A percentile compares a stretch with the other conserved stretches of the same genome.
These are phyloP conservation scores for Desmodus rotundus DNA, from an alignment of 2,113 vertebrate species.

Conservation along the genomic window DNA sequence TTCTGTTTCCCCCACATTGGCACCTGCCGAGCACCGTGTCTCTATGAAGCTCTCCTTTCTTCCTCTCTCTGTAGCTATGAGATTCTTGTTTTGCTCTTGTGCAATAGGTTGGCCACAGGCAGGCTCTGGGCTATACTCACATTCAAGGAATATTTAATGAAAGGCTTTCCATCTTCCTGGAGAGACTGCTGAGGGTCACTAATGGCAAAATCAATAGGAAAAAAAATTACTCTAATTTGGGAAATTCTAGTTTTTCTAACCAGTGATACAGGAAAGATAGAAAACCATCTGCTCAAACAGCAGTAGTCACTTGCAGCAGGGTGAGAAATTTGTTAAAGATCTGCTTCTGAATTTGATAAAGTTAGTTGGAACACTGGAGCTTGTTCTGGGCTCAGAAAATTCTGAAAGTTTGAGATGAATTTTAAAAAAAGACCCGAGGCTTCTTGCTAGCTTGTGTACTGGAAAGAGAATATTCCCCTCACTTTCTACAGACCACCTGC, in stretches of 20 bases:
- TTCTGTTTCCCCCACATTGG: neutral
- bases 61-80: neutral
- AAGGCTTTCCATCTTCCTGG: neutral
- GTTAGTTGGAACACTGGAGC: neutral
- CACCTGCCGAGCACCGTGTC: neutral
- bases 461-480: neutral
- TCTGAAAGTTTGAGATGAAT: neutral
- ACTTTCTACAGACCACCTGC: neutral
- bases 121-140: neutral
- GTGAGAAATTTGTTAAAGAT: neutral
- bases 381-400: neutral
- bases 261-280: neutral
- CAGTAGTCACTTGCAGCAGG: neutral
- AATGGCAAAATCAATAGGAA: constrained; percentile 53
- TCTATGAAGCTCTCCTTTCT: neutral
- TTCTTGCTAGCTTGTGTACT: neutral
- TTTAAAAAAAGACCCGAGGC: neutral
- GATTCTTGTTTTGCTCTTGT: neutral
- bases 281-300: neutral
- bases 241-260: constrained; percentile 34
- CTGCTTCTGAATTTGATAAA: neutral
- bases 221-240: constrained; percentile 47
- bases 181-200: neutral
- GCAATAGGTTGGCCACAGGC: neutral
- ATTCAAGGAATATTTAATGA: neutral